Evolutionary conservation across 2,797 vertebrate species (phyloP).

Genomic region (Anas capensis): DNA sequence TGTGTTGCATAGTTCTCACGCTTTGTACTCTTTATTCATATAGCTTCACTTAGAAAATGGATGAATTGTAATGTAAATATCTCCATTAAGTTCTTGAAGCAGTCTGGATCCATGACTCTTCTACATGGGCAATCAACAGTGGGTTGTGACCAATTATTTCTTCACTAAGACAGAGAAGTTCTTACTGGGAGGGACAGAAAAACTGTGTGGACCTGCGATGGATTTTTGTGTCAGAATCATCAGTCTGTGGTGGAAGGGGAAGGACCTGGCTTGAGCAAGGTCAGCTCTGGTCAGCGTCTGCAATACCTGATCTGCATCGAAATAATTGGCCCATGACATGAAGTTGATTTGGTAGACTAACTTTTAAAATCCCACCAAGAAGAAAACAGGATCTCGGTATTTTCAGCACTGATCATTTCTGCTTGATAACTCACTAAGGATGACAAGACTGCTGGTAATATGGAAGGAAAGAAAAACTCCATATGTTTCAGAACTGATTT

Average conservation of each 20-base stretch:
- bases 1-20: not conserved
- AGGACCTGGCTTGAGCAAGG: not conserved
- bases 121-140: not conserved
- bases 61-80: slow-evolving; percentile 5
- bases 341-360: not conserved
- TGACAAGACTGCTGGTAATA: slow-evolving; percentile 16
- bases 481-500: slow-evolving; percentile 14
- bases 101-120: not conserved
- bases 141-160: not conserved
- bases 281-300: slow-evolving; percentile 16
- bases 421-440: not conserved
- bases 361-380: not conserved
- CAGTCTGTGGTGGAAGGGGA: not conserved
- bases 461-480: slow-evolving; percentile 5
- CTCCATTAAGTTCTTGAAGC: not conserved
- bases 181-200: not conserved
- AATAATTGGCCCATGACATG: not conserved
- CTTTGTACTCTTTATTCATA: not conserved
- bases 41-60: not conserved
- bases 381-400: slow-evolving; percentile 11
- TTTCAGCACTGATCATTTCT: slow-evolving; percentile 35
- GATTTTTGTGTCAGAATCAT: not conserved
- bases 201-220: not conserved
- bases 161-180: slow-evolving; percentile 9
- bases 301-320: not conserved